These are phyloP conservation scores for Tenthredo mesomela DNA, from an alignment of 2,888 invertebrate genomes.

Conservation along the genomic window DNA sequence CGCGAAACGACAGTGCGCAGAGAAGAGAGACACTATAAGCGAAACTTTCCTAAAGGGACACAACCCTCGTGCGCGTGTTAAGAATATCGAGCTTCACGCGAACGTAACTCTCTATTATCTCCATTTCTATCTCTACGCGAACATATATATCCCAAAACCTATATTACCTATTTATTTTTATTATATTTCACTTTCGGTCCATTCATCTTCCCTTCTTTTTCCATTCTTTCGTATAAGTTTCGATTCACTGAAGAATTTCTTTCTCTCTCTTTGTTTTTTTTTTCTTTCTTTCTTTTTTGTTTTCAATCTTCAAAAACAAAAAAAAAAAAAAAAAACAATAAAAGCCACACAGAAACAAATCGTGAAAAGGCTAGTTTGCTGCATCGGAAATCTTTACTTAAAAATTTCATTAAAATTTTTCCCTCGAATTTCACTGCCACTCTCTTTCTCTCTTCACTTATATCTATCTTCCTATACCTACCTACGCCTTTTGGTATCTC, in stretches of 20 bases:
- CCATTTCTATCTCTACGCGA: neutral
- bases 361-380: neutral
- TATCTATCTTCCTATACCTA: neutral
- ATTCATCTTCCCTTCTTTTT: neutral
- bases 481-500: neutral
- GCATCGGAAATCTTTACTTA: neutral
- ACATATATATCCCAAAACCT: neutral
- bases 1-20: neutral
- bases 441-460: neutral
- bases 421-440: neutral
- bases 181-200: conserved; percentile 3
- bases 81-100: neutral
- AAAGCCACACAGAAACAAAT: neutral
- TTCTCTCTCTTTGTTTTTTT: neutral
- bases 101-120: neutral
- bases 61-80: neutral
- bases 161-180: neutral
- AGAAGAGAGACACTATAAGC: neutral
- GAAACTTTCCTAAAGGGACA: conserved; percentile 10
- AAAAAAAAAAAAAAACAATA: too few relatives aligned
- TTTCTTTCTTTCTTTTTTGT: neutral
- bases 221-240: neutral
- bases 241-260: neutral
- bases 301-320: neutral
- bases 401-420: conserved; percentile 29